phyloP scores from a whole-genome alignment of 2,113 vertebrate genomes.

The Sylvia atricapilla region DNA sequence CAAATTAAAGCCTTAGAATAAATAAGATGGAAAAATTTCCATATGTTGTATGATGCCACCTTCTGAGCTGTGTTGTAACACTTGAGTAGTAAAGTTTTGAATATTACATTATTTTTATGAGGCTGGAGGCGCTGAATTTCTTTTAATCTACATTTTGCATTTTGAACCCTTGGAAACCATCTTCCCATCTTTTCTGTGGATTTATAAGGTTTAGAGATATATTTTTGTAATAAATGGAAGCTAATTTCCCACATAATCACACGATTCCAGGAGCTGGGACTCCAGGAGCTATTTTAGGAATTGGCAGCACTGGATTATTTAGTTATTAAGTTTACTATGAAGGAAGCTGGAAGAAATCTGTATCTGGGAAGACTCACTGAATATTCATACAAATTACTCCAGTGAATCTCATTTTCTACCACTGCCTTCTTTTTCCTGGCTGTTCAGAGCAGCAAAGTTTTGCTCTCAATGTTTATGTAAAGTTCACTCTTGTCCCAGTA shows the following conservation, averaged over 20 bases:
- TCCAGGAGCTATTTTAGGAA: slow-evolving; percentile 8
- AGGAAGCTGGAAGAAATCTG: slow-evolving; percentile 22
- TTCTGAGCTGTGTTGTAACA: background rate
- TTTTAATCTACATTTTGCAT: background rate
- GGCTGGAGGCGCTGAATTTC: background rate
- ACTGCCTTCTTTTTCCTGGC: background rate
- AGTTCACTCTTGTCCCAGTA: slow-evolving; percentile 46
- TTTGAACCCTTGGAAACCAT: background rate
- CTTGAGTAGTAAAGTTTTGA: background rate
- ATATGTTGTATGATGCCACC: background rate
- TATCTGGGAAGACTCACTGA: slow-evolving; percentile 22
- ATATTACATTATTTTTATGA: background rate
- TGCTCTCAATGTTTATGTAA: background rate
- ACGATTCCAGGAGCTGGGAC: background rate
- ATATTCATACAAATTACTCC: slow-evolving; percentile 28
- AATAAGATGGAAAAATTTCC: background rate
- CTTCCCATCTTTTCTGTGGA: background rate
- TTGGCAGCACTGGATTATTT: slow-evolving; percentile 3
- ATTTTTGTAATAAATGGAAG: background rate
- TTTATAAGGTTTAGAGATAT: background rate
- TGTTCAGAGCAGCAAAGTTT: background rate
- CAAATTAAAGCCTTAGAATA: background rate
- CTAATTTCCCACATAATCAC: background rate
- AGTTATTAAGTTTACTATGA: slow-evolving; percentile 52
- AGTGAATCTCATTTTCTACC: slow-evolving; percentile 36